Evolutionary conservation across 2,888 invertebrate species (phyloP).

Genomic region (Hyppa rectilinea): DNA sequence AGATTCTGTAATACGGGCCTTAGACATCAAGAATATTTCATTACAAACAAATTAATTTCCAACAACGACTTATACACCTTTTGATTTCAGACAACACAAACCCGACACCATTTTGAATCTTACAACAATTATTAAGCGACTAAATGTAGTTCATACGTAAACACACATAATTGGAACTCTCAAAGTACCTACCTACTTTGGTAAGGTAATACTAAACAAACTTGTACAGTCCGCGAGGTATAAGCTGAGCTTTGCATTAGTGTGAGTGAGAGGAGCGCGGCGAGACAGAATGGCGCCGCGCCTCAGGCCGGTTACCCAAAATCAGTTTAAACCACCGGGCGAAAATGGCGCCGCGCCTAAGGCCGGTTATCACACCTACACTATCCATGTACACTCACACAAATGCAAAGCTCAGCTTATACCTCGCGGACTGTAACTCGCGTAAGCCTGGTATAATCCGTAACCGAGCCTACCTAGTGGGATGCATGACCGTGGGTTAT

Average conservation of each 20-base stretch:
- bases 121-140: constrained; percentile 41
- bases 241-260: no score
- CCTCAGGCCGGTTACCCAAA: no score
- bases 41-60: constrained; percentile 19
- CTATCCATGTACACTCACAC: no score
- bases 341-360: no score
- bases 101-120: constrained; percentile 15
- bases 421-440: no score
- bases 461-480: constrained; percentile 13
- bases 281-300: no score
- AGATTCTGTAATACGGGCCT: no score
- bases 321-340: no score
- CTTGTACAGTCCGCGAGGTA: no score
- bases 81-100: not conserved
- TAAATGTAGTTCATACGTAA: constrained; percentile 24
- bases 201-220: constrained; percentile 59
- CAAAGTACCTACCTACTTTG: constrained; percentile 37
- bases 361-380: no score
- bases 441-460: constrained; percentile 56
- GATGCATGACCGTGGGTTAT: constrained; percentile 34
- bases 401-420: no score
- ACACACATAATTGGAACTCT: constrained; percentile 50
- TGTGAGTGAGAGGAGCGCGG: no score
- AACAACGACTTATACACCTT: not conserved
- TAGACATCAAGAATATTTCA: constrained; percentile 31